phyloP scores from a whole-genome alignment of 2,113 vertebrate species.

The Pomatorhinus ruficollis region DNA sequence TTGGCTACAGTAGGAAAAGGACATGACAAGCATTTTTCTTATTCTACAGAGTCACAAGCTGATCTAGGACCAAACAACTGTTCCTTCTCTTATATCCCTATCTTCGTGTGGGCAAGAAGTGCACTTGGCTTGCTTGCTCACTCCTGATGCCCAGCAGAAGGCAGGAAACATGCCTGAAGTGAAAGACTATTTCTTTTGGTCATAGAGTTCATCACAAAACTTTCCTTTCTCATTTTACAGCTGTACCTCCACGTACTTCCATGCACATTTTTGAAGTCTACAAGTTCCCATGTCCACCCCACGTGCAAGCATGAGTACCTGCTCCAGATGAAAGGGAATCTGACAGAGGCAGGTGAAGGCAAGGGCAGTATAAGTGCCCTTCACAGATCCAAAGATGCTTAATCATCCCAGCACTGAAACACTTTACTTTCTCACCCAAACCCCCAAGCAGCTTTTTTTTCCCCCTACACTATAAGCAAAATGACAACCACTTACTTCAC shows the following conservation, averaged over 20 bases:
- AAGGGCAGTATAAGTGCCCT: not conserved
- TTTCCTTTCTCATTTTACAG: not conserved
- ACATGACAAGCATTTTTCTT: not conserved
- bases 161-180: not conserved
- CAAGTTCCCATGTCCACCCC: not conserved
- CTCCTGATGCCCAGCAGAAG: not conserved
- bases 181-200: not conserved
- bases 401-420: not conserved
- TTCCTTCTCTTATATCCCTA: not conserved
- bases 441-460: not conserved
- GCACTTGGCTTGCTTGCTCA: not conserved
- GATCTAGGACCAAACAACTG: not conserved
- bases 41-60: not conserved
- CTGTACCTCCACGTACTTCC: not conserved
- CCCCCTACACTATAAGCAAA: not conserved
- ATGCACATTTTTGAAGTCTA: not conserved
- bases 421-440: not conserved
- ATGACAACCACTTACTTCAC: conserved; percentile 36
- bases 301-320: not conserved
- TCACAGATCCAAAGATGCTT: not conserved
- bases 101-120: not conserved
- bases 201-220: not conserved
- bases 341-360: not conserved
- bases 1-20: not conserved
- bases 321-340: not conserved